phyloP scores from a whole-genome alignment of 2,797 vertebrate genomes.

The Lateolabrax maculatus region DNA sequence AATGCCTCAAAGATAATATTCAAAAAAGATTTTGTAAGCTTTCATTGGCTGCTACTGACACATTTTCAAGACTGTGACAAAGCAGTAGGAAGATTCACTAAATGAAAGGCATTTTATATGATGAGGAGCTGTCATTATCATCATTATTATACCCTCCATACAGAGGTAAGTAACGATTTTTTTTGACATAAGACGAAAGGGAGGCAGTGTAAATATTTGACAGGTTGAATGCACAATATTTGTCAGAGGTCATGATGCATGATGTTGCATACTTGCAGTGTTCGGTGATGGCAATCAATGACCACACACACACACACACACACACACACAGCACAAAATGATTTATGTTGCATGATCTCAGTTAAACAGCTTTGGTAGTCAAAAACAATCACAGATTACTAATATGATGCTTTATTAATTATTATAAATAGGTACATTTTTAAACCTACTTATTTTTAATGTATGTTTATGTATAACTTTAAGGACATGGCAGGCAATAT shows the following conservation, averaged over 20 bases:
- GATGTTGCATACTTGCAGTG: constrained; percentile 33
- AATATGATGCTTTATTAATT: neutral
- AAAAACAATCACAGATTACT: neutral
- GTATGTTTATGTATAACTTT: neutral
- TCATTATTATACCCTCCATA: constrained; percentile 67
- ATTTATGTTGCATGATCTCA: neutral
- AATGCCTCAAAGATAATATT: constrained; percentile 62
- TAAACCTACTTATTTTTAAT: neutral
- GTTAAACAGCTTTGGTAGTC: neutral
- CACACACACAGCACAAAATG: neutral
- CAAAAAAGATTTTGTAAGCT: constrained; percentile 53
- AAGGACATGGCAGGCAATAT: neutral
- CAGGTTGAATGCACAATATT: constrained; percentile 44
- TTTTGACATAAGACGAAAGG: no score
- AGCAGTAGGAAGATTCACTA: constrained; percentile 58
- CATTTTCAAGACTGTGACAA: constrained; percentile 68
- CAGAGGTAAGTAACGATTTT: constrained; percentile 66
- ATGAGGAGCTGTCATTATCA: constrained; percentile 80
- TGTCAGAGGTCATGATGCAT: constrained; percentile 42
- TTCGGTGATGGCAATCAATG: constrained; percentile 40
- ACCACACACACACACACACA: neutral
- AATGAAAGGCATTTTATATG: constrained; percentile 73
- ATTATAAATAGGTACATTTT: neutral
- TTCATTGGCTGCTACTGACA: constrained; percentile 66
- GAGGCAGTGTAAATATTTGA: constrained; percentile 48